These are phyloP conservation scores for Sinocyclocheilus anophthalmus DNA, from an alignment of 2,113 vertebrate genomes.

Conservation along the genomic window DNA sequence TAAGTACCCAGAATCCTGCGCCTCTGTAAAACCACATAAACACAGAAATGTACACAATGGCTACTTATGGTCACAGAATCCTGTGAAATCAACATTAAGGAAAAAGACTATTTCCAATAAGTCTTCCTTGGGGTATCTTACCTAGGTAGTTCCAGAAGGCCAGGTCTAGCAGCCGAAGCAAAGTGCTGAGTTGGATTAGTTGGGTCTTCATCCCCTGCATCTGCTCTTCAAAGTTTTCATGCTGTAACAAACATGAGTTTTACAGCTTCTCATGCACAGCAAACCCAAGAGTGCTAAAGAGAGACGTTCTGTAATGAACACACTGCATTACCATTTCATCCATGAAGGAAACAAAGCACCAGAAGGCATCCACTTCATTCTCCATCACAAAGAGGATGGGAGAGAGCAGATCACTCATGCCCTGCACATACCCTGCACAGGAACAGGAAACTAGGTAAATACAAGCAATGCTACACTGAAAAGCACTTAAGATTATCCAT, in stretches of 20 bases:
- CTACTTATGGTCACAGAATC: background rate
- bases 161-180: conserved; percentile 91
- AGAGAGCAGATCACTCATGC: conserved; percentile 97
- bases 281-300: background rate
- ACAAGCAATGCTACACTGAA: background rate
- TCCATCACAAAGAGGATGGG: conserved; percentile 94
- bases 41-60: background rate
- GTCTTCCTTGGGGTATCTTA: conserved; percentile 59
- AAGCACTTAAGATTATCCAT: conserved; percentile 1
- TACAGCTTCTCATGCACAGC: background rate
- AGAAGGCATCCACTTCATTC: conserved; percentile 97
- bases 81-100: background rate
- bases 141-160: conserved; percentile 97
- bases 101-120: background rate
- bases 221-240: conserved; percentile 99
- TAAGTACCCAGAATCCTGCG: conserved; percentile 95
- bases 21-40: conserved; percentile 76
- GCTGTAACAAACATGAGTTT: conserved; percentile 71
- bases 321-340: conserved; percentile 87
- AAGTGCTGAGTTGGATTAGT: conserved; percentile 91
- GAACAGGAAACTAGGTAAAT: conserved; percentile 31
- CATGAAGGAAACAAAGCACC: conserved; percentile 97
- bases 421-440: conserved; percentile 90
- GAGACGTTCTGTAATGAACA: background rate
- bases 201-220: conserved; percentile 99